phyloP scores from a whole-genome alignment of 2,888 invertebrate species.

The Ochropleura leucogaster region DNA sequence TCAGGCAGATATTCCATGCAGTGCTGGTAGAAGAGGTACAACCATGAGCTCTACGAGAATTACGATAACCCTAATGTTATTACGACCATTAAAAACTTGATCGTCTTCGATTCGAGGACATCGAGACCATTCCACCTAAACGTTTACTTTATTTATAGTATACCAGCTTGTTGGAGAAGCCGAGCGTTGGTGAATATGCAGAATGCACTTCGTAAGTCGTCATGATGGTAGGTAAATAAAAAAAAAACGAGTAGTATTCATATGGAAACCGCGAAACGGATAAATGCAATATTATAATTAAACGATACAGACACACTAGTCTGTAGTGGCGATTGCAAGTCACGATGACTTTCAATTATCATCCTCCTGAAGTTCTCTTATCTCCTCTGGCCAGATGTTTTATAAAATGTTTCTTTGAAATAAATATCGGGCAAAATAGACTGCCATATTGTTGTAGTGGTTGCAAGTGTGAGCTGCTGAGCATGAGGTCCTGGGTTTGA shows the following conservation, averaged over 20 bases:
- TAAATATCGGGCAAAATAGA: background rate
- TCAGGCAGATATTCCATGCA: too few species aligned
- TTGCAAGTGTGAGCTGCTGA: too few species aligned
- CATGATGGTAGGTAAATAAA: too few species aligned
- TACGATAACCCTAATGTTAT: too few species aligned
- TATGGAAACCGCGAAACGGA: background rate
- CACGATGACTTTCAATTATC: background rate
- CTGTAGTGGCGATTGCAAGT: background rate
- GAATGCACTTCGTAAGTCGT: background rate
- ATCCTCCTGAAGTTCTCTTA: background rate
- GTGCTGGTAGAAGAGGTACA: too few species aligned
- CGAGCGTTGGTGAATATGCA: background rate
- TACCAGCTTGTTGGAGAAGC: too few species aligned
- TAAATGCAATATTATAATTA: background rate
- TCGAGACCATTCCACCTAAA: too few species aligned
- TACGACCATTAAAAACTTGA: too few species aligned
- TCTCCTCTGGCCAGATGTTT: background rate
- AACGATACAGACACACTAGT: background rate
- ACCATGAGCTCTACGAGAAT: too few species aligned
- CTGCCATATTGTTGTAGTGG: background rate
- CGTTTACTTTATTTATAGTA: too few species aligned
- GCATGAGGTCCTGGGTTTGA: background rate
- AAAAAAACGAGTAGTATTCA: background rate
- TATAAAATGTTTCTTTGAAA: background rate
- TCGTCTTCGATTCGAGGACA: too few species aligned